A percentile compares a stretch with the other conserved stretches of the same genome.
Evolutionary conservation across 2,888 invertebrate species (phyloP).

Genomic region (Troides oblongomaculatus): DNA sequence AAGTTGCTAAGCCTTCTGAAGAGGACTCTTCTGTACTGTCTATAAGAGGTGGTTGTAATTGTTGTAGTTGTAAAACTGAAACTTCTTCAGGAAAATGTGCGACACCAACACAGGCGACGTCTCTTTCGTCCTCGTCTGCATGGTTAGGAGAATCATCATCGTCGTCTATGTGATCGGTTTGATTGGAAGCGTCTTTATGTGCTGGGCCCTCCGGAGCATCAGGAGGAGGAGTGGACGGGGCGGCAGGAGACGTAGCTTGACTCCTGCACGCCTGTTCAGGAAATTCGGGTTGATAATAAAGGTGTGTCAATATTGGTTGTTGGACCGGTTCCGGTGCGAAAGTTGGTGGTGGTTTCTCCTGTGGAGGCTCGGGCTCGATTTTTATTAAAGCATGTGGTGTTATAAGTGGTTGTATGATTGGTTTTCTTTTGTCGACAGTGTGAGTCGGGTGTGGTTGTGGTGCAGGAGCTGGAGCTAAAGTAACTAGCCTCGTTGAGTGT

Average conservation of each 20-base stretch:
- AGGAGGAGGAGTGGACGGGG: slow-evolving; percentile 75
- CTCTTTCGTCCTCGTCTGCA: slow-evolving; percentile 70
- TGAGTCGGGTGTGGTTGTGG: slow-evolving; percentile 61
- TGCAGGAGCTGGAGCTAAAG: slow-evolving; percentile 81
- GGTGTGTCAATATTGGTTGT: slow-evolving; percentile 75
- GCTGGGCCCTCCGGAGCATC: slow-evolving; percentile 81
- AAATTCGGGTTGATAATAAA: slow-evolving; percentile 79
- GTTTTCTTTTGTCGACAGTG: slow-evolving; percentile 64
- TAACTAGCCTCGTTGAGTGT: slow-evolving; percentile 84
- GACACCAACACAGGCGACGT: slow-evolving; percentile 70
- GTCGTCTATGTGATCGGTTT: slow-evolving; percentile 88
- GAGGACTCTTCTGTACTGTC: slow-evolving; percentile 71
- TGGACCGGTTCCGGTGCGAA: slow-evolving; percentile 73
- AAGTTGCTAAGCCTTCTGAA: slow-evolving; percentile 55
- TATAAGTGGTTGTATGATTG: slow-evolving; percentile 71
- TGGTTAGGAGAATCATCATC: slow-evolving; percentile 81
- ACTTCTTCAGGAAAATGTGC: slow-evolving; percentile 70
- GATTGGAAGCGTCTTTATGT: slow-evolving; percentile 89
- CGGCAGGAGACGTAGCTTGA: slow-evolving; percentile 82
- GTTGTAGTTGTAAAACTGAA: slow-evolving; percentile 43
- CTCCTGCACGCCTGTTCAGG: slow-evolving; percentile 75
- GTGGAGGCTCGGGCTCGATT: slow-evolving; percentile 83
- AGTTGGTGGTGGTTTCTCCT: slow-evolving; percentile 65
- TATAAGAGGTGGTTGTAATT: slow-evolving; percentile 47
- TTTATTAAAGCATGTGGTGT: slow-evolving; percentile 82